phyloP scores from a whole-genome alignment of 1,140 invertebrate genomes.

The Cydia fagiglandana region DNA sequence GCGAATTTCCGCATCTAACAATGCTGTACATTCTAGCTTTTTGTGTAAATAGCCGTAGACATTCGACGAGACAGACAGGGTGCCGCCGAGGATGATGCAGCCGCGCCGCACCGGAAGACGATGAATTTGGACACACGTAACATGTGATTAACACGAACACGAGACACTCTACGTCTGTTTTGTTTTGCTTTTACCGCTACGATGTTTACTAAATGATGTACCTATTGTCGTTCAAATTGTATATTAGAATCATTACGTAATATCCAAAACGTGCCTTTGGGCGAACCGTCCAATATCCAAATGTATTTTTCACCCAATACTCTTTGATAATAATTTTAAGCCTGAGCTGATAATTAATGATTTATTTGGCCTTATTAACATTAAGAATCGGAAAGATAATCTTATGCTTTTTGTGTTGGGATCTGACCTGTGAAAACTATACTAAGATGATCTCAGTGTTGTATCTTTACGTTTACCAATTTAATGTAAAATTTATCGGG shows the following conservation, averaged over 20 bases:
- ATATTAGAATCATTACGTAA: slow-evolving; percentile 55
- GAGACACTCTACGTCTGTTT: slow-evolving; percentile 68
- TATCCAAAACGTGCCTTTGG: slow-evolving; percentile 57
- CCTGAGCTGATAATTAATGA: slow-evolving; percentile 64
- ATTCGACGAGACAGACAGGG: slow-evolving; percentile 48
- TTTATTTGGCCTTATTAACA: slow-evolving; percentile 73
- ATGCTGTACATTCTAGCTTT: slow-evolving; percentile 77
- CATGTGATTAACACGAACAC: slow-evolving; percentile 76
- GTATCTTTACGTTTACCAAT: slow-evolving; percentile 45
- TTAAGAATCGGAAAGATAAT: slow-evolving; percentile 48
- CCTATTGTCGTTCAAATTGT: slow-evolving; percentile 53
- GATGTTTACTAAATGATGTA: slow-evolving; percentile 73
- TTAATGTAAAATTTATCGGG: slow-evolving; percentile 38
- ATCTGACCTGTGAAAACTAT: slow-evolving; percentile 53
- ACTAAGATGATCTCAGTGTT: slow-evolving; percentile 53
- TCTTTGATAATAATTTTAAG: slow-evolving; percentile 64
- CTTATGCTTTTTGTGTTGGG: slow-evolving; percentile 71
- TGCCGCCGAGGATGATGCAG: slow-evolving; percentile 44
- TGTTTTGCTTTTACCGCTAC: slow-evolving; percentile 78
- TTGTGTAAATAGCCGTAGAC: slow-evolving; percentile 74
- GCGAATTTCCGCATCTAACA: slow-evolving; percentile 76
- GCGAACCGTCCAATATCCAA: slow-evolving; percentile 65
- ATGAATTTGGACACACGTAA: slow-evolving; percentile 56
- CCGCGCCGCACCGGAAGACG: slow-evolving; percentile 47
- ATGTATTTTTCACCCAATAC: slow-evolving; percentile 79